Evolutionary conservation across 2,797 vertebrate species (phyloP).

Genomic region (Lacerta agilis): DNA sequence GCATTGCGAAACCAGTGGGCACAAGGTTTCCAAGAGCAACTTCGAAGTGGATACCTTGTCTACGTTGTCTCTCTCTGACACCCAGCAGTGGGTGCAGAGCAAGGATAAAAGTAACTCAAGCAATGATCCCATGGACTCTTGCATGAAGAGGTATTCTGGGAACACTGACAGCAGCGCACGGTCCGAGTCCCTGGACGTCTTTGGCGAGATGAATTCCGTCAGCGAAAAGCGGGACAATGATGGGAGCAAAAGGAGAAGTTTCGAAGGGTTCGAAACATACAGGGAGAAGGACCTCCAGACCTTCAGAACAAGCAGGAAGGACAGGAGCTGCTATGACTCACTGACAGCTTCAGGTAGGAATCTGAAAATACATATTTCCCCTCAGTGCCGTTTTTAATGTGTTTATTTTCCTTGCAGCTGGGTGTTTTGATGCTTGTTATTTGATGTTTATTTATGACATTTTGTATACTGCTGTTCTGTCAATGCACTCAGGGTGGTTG

Average conservation of each 20-base stretch:
- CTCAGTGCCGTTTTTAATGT: background rate
- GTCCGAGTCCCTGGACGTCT: constrained; percentile 83
- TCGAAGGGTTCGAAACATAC: constrained; percentile 89
- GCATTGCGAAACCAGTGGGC: constrained; percentile 76
- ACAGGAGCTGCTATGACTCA: constrained; percentile 82
- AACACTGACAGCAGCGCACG: constrained; percentile 73
- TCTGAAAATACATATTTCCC: background rate
- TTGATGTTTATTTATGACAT: background rate
- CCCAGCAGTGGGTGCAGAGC: constrained; percentile 87
- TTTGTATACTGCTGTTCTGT: background rate
- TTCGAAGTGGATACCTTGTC: constrained; percentile 93
- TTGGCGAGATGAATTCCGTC: constrained; percentile 83
- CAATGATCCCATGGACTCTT: constrained; percentile 87
- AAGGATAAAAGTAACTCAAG: constrained; percentile 87
- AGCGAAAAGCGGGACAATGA: constrained; percentile 85
- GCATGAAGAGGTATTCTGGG: constrained; percentile 85
- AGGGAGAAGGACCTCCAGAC: constrained; percentile 91
- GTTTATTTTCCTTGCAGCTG: background rate
- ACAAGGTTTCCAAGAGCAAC: constrained; percentile 83
- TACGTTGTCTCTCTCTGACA: constrained; percentile 88
- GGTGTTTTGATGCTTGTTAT: background rate
- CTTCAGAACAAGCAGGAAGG: constrained; percentile 88
- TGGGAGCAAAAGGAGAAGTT: constrained; percentile 85
- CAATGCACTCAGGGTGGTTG: background rate
- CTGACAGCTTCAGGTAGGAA: constrained; percentile 88